These are phyloP conservation scores for Tuta absoluta DNA, from an alignment of 2,888 invertebrate genomes.

Conservation along the genomic window DNA sequence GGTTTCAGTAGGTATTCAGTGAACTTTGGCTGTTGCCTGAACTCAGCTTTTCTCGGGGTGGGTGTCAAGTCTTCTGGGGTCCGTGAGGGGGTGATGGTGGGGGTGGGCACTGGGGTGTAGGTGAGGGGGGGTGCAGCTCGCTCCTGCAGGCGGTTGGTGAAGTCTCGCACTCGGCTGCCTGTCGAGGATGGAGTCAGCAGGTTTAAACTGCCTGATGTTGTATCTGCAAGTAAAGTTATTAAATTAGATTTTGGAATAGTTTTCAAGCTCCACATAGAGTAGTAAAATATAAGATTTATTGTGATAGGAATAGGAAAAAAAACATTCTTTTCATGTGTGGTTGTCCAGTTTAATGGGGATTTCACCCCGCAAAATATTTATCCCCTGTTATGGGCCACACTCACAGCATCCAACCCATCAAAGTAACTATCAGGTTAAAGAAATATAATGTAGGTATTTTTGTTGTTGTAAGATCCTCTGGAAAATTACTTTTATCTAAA, in stretches of 20 bases:
- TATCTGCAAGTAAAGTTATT: constrained; percentile 55
- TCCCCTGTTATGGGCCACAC: no score
- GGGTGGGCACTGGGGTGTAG: constrained; percentile 44
- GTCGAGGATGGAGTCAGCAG: constrained; percentile 83
- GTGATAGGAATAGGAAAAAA: no score
- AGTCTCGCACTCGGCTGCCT: constrained; percentile 79
- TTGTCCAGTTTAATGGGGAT: no score
- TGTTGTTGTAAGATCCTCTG: no score
- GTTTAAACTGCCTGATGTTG: constrained; percentile 83
- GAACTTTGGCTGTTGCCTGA: constrained; percentile 7
- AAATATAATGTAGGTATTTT: no score
- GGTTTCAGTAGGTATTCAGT: constrained; percentile 69
- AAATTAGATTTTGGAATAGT: not conserved
- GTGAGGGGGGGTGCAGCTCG: constrained; percentile 62
- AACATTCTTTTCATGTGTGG: no score
- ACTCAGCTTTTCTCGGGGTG: constrained; percentile 50
- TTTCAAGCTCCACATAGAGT: not conserved
- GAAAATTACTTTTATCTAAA: no score
- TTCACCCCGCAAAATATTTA: no score
- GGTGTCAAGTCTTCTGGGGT: constrained; percentile 59
- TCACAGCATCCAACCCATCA: no score
- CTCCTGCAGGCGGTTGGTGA: constrained; percentile 82
- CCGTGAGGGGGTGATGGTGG: constrained; percentile 50
- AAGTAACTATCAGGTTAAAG: no score
- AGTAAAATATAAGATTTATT: no score